Evolutionary conservation across 2,888 invertebrate genomes (phyloP), one percentile per base, ranked within the genome.

Genomic region (Cyclophora albipunctata): DNA sequence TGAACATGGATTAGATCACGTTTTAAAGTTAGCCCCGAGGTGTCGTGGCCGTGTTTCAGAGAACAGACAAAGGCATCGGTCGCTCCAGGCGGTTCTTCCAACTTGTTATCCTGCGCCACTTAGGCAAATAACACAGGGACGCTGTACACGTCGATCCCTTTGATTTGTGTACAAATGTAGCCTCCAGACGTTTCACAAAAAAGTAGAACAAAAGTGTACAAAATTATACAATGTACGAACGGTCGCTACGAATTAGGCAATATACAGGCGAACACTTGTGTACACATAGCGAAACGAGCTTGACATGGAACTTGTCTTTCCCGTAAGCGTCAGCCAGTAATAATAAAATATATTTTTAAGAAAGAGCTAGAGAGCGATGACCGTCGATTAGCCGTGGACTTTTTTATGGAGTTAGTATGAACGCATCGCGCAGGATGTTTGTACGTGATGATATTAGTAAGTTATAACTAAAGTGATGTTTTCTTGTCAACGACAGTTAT

Each of bases 301-400:
- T 53, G 52, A 63, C 64, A 68, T 71, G 67, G 63, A 76, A 74
- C 75, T 75, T 57, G 75, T 73, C 71, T 76, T 75, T 75, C 75
- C 74, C 75, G 75, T 78, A 78, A 76, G 59, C 64, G 69, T 69
- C 64, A 63, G 58, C 58, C 57, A 60, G 58, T 54, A 60, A 62
- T 64, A 68, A 63, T 69, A 67, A 62, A 67, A 66, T 55, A 64
- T 68, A 66, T 72, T 73, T 73, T 71, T 65, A 67, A 62, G 63
- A 75, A 75, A 75, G 71, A 72, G 67, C 67, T 73, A 73, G 69
- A 76, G 84, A 71, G 81, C 84, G 78, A 78, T 81, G 84, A 83
- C 84, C 83, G 75, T 48, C 78, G 84, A 84, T 84, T 81, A 84
- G 79, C 71, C 55, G 72, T 69, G 66, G 69, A 63, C 67, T 70